phyloP scores from a whole-genome alignment of 2,888 invertebrate genomes.

The Oxytorus armatus region DNA sequence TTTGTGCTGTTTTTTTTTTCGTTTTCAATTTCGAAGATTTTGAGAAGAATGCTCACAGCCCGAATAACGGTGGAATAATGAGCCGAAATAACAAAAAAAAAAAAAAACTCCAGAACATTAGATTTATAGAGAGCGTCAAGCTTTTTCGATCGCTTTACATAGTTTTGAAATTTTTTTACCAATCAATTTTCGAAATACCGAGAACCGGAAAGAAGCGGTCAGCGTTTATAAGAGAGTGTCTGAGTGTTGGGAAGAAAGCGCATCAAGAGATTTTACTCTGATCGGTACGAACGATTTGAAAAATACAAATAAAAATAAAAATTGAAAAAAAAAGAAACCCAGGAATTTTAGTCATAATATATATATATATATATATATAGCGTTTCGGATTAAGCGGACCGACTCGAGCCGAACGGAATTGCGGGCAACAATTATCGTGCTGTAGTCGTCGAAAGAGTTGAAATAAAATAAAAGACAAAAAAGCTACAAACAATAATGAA shows the following conservation, averaged over 20 bases:
- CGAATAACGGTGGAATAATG: conserved; percentile 28
- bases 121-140: conserved; percentile 56
- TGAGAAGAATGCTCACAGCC: conserved; percentile 28
- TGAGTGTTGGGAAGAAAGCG: conserved; percentile 42
- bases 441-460: conserved; percentile 51
- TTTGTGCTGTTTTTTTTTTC: neutral
- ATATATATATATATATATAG: conserved; percentile 59
- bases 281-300: conserved; percentile 3
- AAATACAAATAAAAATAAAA: conserved; percentile 26
- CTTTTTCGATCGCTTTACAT: conserved; percentile 72
- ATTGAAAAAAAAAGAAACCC: conserved; percentile 30
- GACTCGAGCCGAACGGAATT: conserved; percentile 58
- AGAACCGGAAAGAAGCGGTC: conserved; percentile 43
- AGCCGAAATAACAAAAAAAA: conserved; percentile 28
- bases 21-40: neutral
- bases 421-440: conserved; percentile 42
- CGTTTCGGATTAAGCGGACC: conserved; percentile 62
- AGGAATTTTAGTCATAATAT: conserved; percentile 55
- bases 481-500: neutral
- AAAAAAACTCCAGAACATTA: conserved; percentile 47
- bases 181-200: conserved; percentile 19
- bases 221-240: conserved; percentile 46
- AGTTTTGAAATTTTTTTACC: conserved; percentile 71
- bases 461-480: neutral
- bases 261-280: conserved; percentile 44